Conservation (phyloP, 1,140 invertebrate species). For the Drosophila ohnishii region DNA sequence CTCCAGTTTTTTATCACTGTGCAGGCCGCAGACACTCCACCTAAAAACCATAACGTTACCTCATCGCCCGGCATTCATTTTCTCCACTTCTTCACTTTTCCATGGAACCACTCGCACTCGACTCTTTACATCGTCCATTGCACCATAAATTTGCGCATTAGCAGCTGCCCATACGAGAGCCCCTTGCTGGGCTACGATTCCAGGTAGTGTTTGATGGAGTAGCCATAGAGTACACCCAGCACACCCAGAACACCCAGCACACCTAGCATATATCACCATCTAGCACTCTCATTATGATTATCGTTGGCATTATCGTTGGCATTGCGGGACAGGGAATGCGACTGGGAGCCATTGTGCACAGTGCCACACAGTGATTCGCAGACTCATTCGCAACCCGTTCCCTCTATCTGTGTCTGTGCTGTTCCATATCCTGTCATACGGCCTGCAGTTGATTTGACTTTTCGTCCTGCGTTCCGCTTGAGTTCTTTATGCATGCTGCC, state of each 20-base stretch:
- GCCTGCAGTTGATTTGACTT: slow-evolving; percentile 72
- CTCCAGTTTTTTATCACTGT: slow-evolving; percentile 24
- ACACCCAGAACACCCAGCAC: background rate
- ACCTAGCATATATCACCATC: slow-evolving; percentile 20
- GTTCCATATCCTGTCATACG: slow-evolving; percentile 28
- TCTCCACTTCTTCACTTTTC: slow-evolving; percentile 45
- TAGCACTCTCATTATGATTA: slow-evolving; percentile 76
- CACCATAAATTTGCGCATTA: slow-evolving; percentile 78
- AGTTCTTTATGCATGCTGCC: slow-evolving; percentile 53
- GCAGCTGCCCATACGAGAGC: slow-evolving; percentile 84
- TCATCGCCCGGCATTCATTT: slow-evolving; percentile 45
- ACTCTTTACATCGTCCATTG: slow-evolving; percentile 34
- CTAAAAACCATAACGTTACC: slow-evolving; percentile 30
- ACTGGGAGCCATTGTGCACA: slow-evolving; percentile 23
- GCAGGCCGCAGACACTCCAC: slow-evolving; percentile 11
- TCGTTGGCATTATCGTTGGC: slow-evolving; percentile 59
- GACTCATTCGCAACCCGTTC: slow-evolving; percentile 9
- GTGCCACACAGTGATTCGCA: slow-evolving; percentile 23
- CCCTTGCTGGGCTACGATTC: slow-evolving; percentile 84
- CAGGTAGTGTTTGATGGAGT: slow-evolving; percentile 81
- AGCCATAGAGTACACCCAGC: slow-evolving; percentile 13
- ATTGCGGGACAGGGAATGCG: slow-evolving; percentile 7
- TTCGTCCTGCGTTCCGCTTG: slow-evolving; percentile 30
- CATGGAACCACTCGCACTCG: slow-evolving; percentile 44
- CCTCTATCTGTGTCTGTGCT: slow-evolving; percentile 10